These are phyloP conservation scores for Orthonychiurus folsomi DNA, from an alignment of 2,888 invertebrate genomes.

Conservation along the genomic window DNA sequence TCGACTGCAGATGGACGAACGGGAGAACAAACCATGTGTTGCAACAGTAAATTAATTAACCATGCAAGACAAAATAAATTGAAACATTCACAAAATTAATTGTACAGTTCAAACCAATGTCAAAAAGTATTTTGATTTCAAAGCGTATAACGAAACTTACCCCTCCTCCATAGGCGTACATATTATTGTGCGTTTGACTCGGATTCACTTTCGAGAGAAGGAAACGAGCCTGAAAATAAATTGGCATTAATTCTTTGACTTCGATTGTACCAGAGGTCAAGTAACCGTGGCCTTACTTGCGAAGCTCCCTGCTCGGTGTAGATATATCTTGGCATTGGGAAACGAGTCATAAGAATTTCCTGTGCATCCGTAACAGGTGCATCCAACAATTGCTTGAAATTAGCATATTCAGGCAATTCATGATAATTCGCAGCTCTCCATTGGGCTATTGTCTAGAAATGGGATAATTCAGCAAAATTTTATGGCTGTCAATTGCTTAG, in stretches of 20 bases:
- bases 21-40: neutral
- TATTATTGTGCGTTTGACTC: conserved; percentile 99
- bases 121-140: too few species aligned
- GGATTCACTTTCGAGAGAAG: conserved; percentile 98
- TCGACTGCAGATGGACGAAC: conserved; percentile 17
- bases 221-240: conserved; percentile 83
- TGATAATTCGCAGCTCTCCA: conserved; percentile 95
- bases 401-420: conserved; percentile 93
- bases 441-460: conserved; percentile 78
- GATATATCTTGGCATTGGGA: conserved; percentile 98
- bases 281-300: conserved; percentile 51
- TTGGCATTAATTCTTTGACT: too few species aligned
- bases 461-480: conserved; percentile 2
- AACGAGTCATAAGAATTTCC: conserved; percentile 88
- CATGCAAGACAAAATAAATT: neutral
- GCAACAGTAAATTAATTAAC: neutral
- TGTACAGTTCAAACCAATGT: too few species aligned
- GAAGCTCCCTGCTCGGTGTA: conserved; percentile 99
- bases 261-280: conserved; percentile 27
- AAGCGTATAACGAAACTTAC: conserved; percentile 57
- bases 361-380: conserved; percentile 96
- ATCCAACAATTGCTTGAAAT: conserved; percentile 88
- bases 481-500: neutral
- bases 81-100: neutral
- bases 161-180: conserved; percentile 76